Evolutionary conservation across 2,113 vertebrate species (phyloP).

Genomic region (Candoia aspera): DNA sequence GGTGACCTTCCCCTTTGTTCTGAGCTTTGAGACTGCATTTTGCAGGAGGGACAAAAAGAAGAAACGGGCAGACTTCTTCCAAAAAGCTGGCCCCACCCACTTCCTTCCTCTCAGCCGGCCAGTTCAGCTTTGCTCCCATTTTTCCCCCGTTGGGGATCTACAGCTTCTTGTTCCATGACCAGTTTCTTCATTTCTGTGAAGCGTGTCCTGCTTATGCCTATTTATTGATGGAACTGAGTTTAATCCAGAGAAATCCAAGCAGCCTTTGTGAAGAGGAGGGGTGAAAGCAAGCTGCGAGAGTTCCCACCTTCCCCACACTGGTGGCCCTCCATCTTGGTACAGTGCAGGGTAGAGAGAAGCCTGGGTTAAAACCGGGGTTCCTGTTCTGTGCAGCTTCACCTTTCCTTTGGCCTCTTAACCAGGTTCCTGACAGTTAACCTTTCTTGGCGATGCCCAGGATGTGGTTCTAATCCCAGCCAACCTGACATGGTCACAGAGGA

Average conservation of each 20-base stretch:
- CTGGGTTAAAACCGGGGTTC: neutral
- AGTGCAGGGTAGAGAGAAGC: neutral
- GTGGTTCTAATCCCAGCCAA: neutral
- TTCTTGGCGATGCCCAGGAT: too few relatives aligned
- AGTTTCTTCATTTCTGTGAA: neutral
- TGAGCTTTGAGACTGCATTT: neutral
- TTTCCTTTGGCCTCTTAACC: too few relatives aligned
- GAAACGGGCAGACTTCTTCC: neutral
- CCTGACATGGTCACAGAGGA: neutral
- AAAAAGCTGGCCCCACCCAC: neutral
- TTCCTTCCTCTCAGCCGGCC: neutral
- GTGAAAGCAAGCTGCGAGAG: too few relatives aligned
- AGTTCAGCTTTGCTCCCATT: too few relatives aligned
- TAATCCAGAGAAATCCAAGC: neutral
- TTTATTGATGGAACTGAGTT: neutral
- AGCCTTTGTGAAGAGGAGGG: neutral
- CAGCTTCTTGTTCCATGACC: neutral
- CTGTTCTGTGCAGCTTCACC: too few relatives aligned
- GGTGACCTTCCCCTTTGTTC: neutral
- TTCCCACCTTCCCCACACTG: neutral
- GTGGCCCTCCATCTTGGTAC: neutral
- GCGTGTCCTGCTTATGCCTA: neutral
- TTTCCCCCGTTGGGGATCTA: too few relatives aligned
- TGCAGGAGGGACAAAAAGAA: neutral
- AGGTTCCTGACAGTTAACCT: too few relatives aligned